phyloP scores from a whole-genome alignment of 2,113 vertebrate genomes.

The Lota lota region DNA sequence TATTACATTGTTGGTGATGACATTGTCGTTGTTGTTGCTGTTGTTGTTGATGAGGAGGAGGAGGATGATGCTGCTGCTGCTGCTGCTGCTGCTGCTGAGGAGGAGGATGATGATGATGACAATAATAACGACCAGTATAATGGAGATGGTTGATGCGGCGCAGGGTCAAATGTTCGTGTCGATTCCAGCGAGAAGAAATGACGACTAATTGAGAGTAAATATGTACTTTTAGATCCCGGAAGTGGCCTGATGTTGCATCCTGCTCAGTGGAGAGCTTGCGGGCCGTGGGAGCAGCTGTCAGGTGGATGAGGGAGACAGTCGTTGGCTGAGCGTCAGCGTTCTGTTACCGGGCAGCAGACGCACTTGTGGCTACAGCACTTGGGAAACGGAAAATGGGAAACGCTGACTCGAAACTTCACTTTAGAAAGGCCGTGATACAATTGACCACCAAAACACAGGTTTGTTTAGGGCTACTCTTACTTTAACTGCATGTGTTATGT shows the following conservation, averaged over 20 bases:
- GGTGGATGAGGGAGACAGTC: neutral
- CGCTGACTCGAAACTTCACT: constrained; percentile 91
- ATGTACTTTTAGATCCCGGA: constrained; percentile 57
- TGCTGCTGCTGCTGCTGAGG: too few relatives aligned
- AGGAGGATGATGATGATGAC: too few relatives aligned
- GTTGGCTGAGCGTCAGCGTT: constrained; percentile 23
- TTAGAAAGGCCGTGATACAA: constrained; percentile 96
- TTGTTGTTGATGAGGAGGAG: too few relatives aligned
- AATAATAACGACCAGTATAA: too few relatives aligned
- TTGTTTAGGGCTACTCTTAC: neutral
- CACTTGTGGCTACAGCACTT: neutral
- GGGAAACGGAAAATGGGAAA: constrained; percentile 79
- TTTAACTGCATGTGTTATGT: too few relatives aligned
- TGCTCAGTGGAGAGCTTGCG: constrained; percentile 22
- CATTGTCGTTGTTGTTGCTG: too few relatives aligned
- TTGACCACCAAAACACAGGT: constrained; percentile 95
- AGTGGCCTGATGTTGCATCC: constrained; percentile 49
- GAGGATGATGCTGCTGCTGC: too few relatives aligned
- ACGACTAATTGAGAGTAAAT: constrained; percentile 19
- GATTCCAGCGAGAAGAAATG: neutral
- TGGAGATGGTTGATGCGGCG: too few relatives aligned
- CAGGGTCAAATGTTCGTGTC: neutral
- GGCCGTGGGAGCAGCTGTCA: constrained; percentile 3
- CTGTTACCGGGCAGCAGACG: constrained; percentile 3
- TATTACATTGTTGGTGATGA: too few relatives aligned